These are phyloP conservation scores for Lepus europaeus DNA, from an alignment of 2,113 vertebrate genomes.

Conservation along the genomic window DNA sequence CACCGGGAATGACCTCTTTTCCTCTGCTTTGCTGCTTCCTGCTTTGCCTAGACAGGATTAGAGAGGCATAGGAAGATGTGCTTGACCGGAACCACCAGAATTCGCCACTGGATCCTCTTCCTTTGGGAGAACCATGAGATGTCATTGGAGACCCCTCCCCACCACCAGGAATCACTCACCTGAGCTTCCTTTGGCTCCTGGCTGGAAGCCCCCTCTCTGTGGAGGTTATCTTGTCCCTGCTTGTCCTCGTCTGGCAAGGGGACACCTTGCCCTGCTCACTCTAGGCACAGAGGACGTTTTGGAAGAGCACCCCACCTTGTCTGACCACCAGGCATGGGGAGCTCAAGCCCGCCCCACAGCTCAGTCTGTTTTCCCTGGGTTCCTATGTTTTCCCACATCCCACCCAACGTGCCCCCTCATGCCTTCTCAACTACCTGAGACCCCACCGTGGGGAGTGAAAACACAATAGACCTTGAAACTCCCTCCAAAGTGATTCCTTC, in stretches of 20 bases:
- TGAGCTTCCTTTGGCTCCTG: background rate
- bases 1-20: rapidly evolving
- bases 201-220: background rate
- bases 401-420: background rate
- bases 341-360: background rate
- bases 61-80: background rate
- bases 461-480: background rate
- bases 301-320: background rate
- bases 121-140: background rate
- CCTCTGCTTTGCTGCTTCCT: too few species aligned
- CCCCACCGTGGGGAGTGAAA: background rate
- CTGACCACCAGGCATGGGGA: rapidly evolving
- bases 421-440: background rate
- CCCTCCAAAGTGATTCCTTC: background rate
- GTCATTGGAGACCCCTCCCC: background rate
- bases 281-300: background rate
- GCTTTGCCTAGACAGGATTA: background rate
- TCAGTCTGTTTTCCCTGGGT: background rate
- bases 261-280: background rate
- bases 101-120: background rate
- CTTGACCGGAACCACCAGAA: background rate
- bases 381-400: too few species aligned
- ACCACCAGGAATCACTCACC: background rate
- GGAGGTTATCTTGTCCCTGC: background rate
- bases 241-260: background rate